These are phyloP conservation scores for Andrena bucephala DNA, from an alignment of 2,888 invertebrate species.

Conservation along the genomic window DNA sequence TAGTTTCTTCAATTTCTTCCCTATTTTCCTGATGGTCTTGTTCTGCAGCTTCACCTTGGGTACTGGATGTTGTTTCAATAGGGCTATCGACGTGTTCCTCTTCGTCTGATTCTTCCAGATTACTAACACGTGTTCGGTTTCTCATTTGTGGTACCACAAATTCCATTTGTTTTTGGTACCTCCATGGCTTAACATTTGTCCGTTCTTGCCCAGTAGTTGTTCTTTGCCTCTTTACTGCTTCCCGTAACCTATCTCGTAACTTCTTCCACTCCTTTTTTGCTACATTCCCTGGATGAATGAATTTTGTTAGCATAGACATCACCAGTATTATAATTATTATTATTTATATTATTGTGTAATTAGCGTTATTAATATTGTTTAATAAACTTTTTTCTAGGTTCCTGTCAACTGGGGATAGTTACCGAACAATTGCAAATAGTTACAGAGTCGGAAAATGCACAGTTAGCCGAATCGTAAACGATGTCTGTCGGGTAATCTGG, in stretches of 20 bases:
- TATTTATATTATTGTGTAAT: no score
- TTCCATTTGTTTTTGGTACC: background rate
- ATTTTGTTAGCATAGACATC: no score
- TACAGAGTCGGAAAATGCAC: no score
- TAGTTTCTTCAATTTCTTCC: no score
- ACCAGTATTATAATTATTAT: no score
- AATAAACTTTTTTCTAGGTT: no score
- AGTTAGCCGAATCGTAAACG: no score
- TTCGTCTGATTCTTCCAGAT: background rate
- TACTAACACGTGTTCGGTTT: background rate
- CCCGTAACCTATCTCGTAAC: constrained; percentile 2
- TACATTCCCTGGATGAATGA: background rate
- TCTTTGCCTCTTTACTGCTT: background rate
- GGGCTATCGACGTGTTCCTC: background rate
- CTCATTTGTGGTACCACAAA: background rate
- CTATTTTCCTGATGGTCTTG: background rate
- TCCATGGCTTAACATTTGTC: background rate
- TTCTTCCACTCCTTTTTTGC: background rate
- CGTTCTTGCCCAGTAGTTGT: background rate
- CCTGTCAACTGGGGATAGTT: no score
- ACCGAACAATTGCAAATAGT: no score
- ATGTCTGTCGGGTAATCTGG: no score
- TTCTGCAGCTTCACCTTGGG: background rate
- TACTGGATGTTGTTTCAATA: background rate
- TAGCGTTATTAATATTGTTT: no score